Evolutionary conservation across 2,113 vertebrate genomes (phyloP).

Genomic region (Calcarius ornatus): DNA sequence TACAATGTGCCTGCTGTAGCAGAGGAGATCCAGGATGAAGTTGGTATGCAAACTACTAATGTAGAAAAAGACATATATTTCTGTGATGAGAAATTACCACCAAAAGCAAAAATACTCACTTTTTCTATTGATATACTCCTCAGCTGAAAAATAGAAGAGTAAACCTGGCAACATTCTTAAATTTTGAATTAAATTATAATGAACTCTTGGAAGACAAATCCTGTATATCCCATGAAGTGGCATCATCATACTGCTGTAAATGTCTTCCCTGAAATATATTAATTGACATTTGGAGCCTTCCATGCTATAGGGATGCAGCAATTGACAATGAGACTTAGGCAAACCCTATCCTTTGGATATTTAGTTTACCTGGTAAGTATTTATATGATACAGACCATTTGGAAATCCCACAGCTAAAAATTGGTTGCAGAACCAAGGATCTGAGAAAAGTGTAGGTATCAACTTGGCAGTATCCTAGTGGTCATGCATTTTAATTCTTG

Average conservation of each 20-base stretch:
- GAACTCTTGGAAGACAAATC: background rate
- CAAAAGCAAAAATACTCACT: background rate
- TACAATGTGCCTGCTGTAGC: conserved; percentile 94
- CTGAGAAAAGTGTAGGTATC: background rate
- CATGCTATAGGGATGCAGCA: background rate
- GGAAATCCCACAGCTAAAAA: background rate
- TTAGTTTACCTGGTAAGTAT: background rate
- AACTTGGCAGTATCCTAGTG: background rate
- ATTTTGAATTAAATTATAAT: background rate
- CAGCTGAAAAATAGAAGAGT: background rate
- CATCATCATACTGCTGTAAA: background rate
- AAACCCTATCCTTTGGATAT: background rate
- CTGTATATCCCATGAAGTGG: background rate
- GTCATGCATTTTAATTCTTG: background rate
- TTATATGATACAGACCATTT: background rate
- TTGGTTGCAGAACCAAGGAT: background rate
- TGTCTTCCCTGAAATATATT: background rate
- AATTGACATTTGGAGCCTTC: background rate
- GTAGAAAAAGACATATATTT: background rate
- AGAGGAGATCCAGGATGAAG: conserved; percentile 97
- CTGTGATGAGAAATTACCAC: background rate
- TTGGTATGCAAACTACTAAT: conserved; percentile 79
- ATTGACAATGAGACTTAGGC: background rate
- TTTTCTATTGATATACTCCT: background rate
- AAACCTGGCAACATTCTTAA: background rate